Evolutionary conservation across 2,888 invertebrate genomes (phyloP), one percentile per base, ranked within the genome.

Genomic region (Ophraella communa): DNA sequence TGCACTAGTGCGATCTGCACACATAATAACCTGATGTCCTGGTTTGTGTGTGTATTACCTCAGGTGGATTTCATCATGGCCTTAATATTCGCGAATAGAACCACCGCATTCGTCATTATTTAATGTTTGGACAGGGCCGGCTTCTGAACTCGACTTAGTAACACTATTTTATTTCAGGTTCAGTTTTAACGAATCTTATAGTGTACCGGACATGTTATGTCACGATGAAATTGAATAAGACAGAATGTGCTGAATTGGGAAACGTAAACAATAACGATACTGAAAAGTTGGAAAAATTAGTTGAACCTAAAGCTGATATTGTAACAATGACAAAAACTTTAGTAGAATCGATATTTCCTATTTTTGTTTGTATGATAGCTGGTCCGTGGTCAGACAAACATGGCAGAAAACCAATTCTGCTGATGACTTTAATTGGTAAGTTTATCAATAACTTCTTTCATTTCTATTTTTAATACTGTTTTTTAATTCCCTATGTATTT

Each of bases 331-430:
- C 85, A 0, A 86, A 85, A 70, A 85, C 86, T 1, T 78, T 91
- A 0, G 79, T 91, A 30, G 89, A 90, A 71, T 87, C 88, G 30
- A 80, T 91, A 49, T 83, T 89, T 55, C 91, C 92, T 1, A 89
- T 91, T 0, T 74, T 91, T 47, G 78, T 90, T 7, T 88, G 90
- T 54, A 83, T 92, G 54, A 91, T 92, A 76, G 79, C 93, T 67
- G 94, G 93, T 4, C 90, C 92, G 0, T 94, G 93, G 93, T 92
- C 92, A 53, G 93, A 93, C 76, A 88, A 86, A 67, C 86, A 91
- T 82, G 93, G 94, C 20, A 84, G 93, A 49, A 89, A 90, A 76
- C 91, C 91, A 7, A 82, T 92, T 56, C 76, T 93, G 33, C 77
- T 91, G 3, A 83, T 87, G 71, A 86, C 90, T 68, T 89, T 73